Evolutionary conservation across 2,113 vertebrate genomes (phyloP), one percentile per base, ranked within the genome.

Genomic region (Trogon melanurus): DNA sequence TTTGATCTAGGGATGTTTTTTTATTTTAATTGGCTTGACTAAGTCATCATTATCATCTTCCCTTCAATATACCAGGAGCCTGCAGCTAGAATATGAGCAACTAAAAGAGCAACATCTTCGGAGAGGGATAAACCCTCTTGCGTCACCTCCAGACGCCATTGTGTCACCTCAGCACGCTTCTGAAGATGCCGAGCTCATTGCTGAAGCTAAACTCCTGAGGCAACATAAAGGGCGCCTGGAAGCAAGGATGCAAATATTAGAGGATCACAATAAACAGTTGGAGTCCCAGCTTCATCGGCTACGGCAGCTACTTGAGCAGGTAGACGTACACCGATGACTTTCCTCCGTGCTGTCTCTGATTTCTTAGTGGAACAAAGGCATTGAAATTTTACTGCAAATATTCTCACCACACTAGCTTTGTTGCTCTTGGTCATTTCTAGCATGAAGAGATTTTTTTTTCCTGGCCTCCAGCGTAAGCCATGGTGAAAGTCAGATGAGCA

Each of bases 201-300:
- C 98, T 16, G 98, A 98, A 93, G 98, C 98, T 10, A 99, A 99
- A 83, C 98, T 99, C 53, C 98, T 99, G 21, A 98, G 99, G 85
- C 99, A 99, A 86, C 99, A 99, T 97, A 99, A 99, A 96, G 99
- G 99, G 20, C 98, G 99, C 6, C 97, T 99, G 85, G 99, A 99
- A 96, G 99, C 98, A 4, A 98, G 99, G 96, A 99, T 99, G 99
- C 99, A 99, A 95, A 99, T 99, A 92, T 87, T 99, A 92, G 99
- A 99, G 98, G 99, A 99, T 94, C 99, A 99, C 97, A 99, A 99
- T 95, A 99, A 99, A 71, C 99, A 99, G 62, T 32, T 99, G 96
- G 99, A 99, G 97, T 99, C 99, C 48, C 99, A 99, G 97, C 99
- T 99, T 44, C 98, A 99, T 74, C 98, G 99, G 41, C 98, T 99